Conservation (phyloP, 2,888 invertebrate genomes). For the Muschampia plurimacula region DNA sequence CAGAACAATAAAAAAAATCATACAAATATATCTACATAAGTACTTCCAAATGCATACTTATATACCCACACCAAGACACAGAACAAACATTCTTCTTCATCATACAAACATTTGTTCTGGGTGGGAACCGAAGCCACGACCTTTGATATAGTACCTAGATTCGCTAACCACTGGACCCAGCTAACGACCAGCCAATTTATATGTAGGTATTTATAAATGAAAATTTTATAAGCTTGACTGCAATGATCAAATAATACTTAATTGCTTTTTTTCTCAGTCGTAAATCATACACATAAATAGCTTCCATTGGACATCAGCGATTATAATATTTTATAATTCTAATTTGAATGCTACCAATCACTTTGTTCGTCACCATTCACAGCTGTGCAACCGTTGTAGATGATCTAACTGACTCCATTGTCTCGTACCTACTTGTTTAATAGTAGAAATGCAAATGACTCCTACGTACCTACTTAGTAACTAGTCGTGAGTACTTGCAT, state of each 20-base stretch:
- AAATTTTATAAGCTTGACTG: too few relatives aligned
- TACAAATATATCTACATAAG: too few relatives aligned
- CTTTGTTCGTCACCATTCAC: slow-evolving; percentile 52
- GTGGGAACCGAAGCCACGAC: too few relatives aligned
- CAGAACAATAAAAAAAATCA: too few relatives aligned
- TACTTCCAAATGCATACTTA: too few relatives aligned
- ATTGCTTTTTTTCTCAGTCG: neutral
- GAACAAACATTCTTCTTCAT: too few relatives aligned
- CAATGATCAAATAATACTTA: neutral
- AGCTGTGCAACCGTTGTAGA: slow-evolving; percentile 54
- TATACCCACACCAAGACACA: too few relatives aligned
- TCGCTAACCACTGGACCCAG: too few relatives aligned
- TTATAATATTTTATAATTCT: slow-evolving; percentile 44
- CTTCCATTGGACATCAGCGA: slow-evolving; percentile 37
- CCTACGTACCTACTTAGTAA: slow-evolving; percentile 42
- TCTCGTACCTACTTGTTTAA: slow-evolving; percentile 55
- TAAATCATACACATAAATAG: slow-evolving; percentile 14
- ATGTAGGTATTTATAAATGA: too few relatives aligned
- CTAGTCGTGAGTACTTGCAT: slow-evolving; percentile 51
- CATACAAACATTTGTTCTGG: too few relatives aligned
- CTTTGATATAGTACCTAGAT: too few relatives aligned
- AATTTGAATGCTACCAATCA: slow-evolving; percentile 55
- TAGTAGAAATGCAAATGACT: slow-evolving; percentile 60
- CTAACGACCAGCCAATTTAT: too few relatives aligned
- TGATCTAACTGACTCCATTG: slow-evolving; percentile 59